A percentile compares a stretch with the other conserved stretches of the same genome.
phyloP scores from a whole-genome alignment of 2,113 vertebrate genomes.

The Capreolus pygargus region DNA sequence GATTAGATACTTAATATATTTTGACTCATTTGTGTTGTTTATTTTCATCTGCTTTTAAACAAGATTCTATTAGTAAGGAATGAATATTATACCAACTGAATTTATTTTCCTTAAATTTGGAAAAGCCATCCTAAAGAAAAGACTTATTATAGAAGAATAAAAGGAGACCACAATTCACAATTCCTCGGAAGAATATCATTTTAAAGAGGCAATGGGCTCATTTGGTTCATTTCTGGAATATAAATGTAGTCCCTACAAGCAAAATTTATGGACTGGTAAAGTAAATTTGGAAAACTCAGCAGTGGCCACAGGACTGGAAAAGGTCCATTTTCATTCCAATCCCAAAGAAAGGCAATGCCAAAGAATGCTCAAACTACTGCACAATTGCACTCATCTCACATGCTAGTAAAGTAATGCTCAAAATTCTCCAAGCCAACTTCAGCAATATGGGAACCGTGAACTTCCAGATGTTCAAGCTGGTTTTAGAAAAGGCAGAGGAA shows the following conservation, averaged over 20 bases:
- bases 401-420: too few relatives aligned
- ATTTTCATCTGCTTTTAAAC: neutral
- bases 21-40: neutral
- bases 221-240: neutral
- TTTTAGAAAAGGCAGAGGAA: too few relatives aligned
- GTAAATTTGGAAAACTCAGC: neutral
- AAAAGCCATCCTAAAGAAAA: neutral
- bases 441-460: too few relatives aligned
- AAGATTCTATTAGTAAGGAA: neutral
- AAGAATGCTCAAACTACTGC: too few relatives aligned
- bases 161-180: neutral
- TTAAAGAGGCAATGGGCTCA: neutral
- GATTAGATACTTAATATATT: neutral
- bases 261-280: neutral
- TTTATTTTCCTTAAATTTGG: neutral
- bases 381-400: too few relatives aligned
- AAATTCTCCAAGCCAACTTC: too few relatives aligned
- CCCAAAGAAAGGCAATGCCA: too few relatives aligned
- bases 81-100: neutral
- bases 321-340: too few relatives aligned
- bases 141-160: neutral
- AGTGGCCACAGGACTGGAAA: too few relatives aligned
- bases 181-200: neutral
- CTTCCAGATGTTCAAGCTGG: too few relatives aligned
- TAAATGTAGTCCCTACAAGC: neutral